Conservation (phyloP, 2,797 vertebrate genomes). For the Sus cebifrons region DNA sequence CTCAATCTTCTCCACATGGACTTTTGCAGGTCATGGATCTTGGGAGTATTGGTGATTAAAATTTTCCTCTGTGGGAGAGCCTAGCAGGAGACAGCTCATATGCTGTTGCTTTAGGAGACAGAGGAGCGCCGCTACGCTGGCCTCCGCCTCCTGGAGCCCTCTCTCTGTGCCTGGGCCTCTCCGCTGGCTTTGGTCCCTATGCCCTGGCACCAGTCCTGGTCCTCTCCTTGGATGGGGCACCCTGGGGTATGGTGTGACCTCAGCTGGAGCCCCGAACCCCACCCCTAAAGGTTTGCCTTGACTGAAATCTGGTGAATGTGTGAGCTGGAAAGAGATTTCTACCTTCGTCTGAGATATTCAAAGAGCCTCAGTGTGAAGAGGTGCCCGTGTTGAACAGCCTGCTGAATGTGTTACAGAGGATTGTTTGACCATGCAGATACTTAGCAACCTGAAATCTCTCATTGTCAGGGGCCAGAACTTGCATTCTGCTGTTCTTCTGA, state of each 20-base stretch:
- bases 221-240: neutral
- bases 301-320: neutral
- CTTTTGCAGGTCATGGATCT: neutral
- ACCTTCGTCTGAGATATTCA: neutral
- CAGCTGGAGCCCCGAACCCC: neutral
- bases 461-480: neutral
- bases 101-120: neutral
- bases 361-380: neutral
- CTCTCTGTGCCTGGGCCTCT: neutral
- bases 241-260: neutral
- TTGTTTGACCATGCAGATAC: neutral
- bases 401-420: neutral
- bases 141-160: neutral
- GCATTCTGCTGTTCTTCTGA: neutral
- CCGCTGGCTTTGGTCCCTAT: neutral
- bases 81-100: neutral
- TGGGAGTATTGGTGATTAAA: neutral
- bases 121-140: neutral
- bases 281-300: neutral
- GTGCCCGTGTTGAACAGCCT: neutral
- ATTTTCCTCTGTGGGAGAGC: neutral
- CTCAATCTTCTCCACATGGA: neutral
- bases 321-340: neutral
- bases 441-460: slow-evolving; percentile 16
- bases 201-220: neutral